A percentile compares a stretch with the other conserved stretches of the same genome.
Conservation (phyloP, 2,888 invertebrate species). For the Poecilobothrus nobilitatus region DNA sequence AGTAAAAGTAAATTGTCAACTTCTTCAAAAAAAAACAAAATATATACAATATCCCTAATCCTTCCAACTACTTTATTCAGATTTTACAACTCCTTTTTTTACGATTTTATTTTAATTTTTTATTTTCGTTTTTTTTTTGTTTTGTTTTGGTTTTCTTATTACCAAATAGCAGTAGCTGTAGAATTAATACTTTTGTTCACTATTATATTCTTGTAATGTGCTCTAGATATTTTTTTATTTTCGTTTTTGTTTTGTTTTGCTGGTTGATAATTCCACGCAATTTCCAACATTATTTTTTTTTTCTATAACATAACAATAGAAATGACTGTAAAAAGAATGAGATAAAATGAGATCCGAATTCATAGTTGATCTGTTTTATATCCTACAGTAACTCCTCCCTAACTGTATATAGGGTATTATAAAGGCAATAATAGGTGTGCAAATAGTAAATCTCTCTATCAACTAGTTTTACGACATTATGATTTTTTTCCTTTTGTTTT, state of each 20-base stretch:
- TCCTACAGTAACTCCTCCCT: too few species aligned
- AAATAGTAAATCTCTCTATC: too few species aligned
- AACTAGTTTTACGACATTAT: too few species aligned
- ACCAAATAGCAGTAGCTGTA: neutral
- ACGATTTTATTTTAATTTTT: neutral
- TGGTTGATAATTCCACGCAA: neutral
- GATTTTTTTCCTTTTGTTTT: too few species aligned
- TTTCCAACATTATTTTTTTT: neutral
- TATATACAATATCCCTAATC: slow-evolving; percentile 8
- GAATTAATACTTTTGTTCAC: neutral
- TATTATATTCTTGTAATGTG: neutral
- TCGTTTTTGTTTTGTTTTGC: neutral
- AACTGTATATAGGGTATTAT: too few species aligned
- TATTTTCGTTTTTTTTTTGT: neutral
- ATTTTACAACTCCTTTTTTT: slow-evolving; percentile 8
- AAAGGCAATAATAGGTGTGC: too few species aligned
- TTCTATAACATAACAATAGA: neutral
- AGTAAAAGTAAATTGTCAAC: neutral
- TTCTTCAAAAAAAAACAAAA: neutral
- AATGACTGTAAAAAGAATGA: neutral
- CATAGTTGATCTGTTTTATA: too few species aligned
- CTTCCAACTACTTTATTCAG: slow-evolving; percentile 10
- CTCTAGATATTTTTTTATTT: neutral
- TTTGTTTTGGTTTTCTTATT: neutral
- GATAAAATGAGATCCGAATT: too few species aligned